Percentiles rank a stretch among this genome's conserved stretches.
Conservation (phyloP, 1,140 invertebrate species). For the Microvelia longipes region DNA sequence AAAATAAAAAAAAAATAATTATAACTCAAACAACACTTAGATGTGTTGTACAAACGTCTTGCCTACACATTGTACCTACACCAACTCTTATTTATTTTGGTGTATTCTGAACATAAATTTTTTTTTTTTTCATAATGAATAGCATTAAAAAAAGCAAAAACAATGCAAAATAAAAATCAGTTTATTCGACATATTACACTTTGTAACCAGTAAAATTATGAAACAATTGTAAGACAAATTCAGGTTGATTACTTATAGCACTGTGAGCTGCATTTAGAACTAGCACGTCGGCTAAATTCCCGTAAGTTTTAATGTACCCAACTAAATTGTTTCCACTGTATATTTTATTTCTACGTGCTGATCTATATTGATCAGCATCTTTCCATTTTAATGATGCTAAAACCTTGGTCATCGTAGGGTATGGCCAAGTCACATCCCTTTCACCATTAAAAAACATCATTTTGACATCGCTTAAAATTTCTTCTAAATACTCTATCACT, state of each 20-base stretch:
- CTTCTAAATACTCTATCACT: conserved; percentile 54
- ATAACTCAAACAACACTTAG: too few relatives aligned
- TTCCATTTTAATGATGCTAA: background rate
- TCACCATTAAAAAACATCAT: conserved; percentile 59
- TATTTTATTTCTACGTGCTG: background rate
- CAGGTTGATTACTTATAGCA: background rate
- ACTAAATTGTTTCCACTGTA: background rate
- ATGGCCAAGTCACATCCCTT: conserved; percentile 46
- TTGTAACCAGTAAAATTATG: background rate
- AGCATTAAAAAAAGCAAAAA: too few relatives aligned
- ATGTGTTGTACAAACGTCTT: too few relatives aligned
- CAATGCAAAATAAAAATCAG: too few relatives aligned
- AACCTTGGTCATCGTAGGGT: background rate
- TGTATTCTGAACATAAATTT: too few relatives aligned
- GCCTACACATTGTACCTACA: too few relatives aligned
- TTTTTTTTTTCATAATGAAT: too few relatives aligned
- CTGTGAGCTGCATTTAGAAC: background rate
- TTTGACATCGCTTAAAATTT: conserved; percentile 48
- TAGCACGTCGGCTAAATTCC: background rate
- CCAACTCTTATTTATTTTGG: too few relatives aligned
- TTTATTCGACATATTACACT: too few relatives aligned
- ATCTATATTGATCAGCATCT: background rate
- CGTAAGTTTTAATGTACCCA: background rate
- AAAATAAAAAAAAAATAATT: too few relatives aligned
- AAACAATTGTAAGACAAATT: background rate